Base-by-base conservation (phyloP, 2,888 invertebrate genomes). In the Trachelus iudaicus region DNA sequence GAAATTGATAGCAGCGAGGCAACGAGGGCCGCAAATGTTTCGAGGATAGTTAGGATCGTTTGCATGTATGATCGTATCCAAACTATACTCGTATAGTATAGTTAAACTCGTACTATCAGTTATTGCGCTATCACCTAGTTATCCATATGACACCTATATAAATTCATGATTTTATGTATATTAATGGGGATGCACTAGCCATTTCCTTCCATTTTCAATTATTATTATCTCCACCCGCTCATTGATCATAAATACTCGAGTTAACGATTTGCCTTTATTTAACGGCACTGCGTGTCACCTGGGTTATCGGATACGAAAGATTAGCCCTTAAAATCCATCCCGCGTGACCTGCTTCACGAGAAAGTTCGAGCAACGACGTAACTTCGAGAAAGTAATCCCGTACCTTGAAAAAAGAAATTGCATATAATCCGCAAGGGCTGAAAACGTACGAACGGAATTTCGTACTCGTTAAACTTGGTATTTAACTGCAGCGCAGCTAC, bases 381-480 rank as follows among this genome's bases (percentile, higher is more conserved):
- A 40, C 40, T 40, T 40, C 2, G 1, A 15, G 15, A 40, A 40
- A 40, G 15, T 6, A 40, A 40, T 40, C 6, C 15, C 6, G 15
- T 37, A 15, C 0, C 4, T 15, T 40, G 0, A 9, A 23, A 9
- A 6, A 6, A 71, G 78, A 80, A 83, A 82, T 86, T 83, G 80
- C 83, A 84, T 84, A 82, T 82, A 83, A 86, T 85, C 82, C 80
- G 12, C 76, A 76, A 30, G 80, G 76, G 75, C 78, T 75, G 13
- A 74, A 71, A 74, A 11, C 13, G 35, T 76, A 75, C 73, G 80
- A 81, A 81, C 84, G 83, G 83, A 83, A 87, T 85, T 87, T 84
- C 81, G 56, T 82, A 83, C 83, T 87, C 85, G 83, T 85, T 86
- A 83, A 85, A 80, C 82, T 78, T 69, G 74, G 79, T 80, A 85